These are phyloP conservation scores for Romanogobio albipinnatus DNA, from an alignment of 2,113 vertebrate genomes.

Conservation along the genomic window DNA sequence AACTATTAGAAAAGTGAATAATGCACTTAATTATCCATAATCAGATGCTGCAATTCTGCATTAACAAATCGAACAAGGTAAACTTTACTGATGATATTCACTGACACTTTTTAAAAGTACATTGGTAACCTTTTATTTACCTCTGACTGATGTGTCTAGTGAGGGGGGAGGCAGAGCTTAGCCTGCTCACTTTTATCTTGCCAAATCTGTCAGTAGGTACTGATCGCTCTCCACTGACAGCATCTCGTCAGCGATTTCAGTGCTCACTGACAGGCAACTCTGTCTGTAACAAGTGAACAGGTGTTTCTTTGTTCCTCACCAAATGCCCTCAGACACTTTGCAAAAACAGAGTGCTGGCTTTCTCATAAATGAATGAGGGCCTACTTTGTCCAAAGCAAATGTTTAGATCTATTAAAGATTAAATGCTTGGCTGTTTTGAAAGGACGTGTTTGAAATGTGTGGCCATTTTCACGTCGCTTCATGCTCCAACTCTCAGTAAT, in stretches of 20 bases:
- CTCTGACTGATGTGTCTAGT: neutral
- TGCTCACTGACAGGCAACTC: conserved; percentile 40
- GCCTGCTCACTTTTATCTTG: neutral
- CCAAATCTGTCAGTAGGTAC: conserved; percentile 26
- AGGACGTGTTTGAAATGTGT: conserved; percentile 41
- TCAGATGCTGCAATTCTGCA: neutral
- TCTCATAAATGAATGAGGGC: conserved; percentile 52
- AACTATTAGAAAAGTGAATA: neutral
- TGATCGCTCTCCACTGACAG: conserved; percentile 20
- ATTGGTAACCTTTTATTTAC: conserved; percentile 2
- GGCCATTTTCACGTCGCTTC: conserved; percentile 36
- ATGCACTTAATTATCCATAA: neutral
- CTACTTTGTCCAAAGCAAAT: conserved; percentile 52
- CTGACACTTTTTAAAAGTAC: conserved; percentile 1
- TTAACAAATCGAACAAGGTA: neutral
- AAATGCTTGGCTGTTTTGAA: conserved; percentile 54
- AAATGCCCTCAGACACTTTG: conserved; percentile 58
- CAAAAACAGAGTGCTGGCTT: conserved; percentile 45
- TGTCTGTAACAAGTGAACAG: conserved; percentile 70
- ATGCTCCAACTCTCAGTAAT: conserved; percentile 32
- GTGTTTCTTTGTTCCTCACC: conserved; percentile 72
- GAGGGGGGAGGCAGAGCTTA: neutral
- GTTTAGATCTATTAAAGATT: conserved; percentile 59
- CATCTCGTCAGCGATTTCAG: conserved; percentile 22
- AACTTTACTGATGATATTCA: neutral